A percentile compares a stretch with the other conserved stretches of the same genome.
These are phyloP conservation scores for Microctenopoma lineatum DNA, from an alignment of 2,797 vertebrate species.

Conservation along the genomic window DNA sequence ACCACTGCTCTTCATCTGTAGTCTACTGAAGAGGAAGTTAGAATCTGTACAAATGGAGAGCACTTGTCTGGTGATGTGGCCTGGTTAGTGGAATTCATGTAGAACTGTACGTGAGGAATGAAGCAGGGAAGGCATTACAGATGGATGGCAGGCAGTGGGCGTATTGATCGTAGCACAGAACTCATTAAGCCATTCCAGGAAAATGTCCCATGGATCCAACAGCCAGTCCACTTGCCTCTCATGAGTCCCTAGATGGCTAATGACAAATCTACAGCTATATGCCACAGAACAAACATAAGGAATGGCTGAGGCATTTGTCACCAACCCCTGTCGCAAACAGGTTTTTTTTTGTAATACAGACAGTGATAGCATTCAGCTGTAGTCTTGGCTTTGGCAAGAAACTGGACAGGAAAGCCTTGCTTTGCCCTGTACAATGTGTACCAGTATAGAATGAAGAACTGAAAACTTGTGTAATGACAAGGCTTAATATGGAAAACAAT, in stretches of 20 bases:
- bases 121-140: slow-evolving; percentile 54
- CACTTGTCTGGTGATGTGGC: slow-evolving; percentile 20
- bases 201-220: slow-evolving; percentile 64
- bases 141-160: slow-evolving; percentile 55
- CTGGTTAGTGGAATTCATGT: slow-evolving; percentile 21
- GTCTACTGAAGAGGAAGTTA: slow-evolving; percentile 32
- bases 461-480: background rate
- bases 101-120: slow-evolving; percentile 51
- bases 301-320: slow-evolving; percentile 31
- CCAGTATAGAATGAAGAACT: background rate
- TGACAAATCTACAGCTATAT: slow-evolving; percentile 55
- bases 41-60: slow-evolving; percentile 41
- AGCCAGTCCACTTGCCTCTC: slow-evolving; percentile 23
- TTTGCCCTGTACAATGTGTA: background rate
- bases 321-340: background rate
- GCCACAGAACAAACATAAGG: slow-evolving; percentile 30
- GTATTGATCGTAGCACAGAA: slow-evolving; percentile 73
- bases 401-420: background rate
- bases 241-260: slow-evolving; percentile 36
- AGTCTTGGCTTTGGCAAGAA: background rate
- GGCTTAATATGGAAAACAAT: background rate
- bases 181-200: slow-evolving; percentile 76
- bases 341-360: background rate
- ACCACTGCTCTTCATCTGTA: background rate
- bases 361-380: background rate